Evolutionary conservation across 2,113 vertebrate species (phyloP), one percentile per base, ranked within the genome.

Genomic region (Eidolon helvum): DNA sequence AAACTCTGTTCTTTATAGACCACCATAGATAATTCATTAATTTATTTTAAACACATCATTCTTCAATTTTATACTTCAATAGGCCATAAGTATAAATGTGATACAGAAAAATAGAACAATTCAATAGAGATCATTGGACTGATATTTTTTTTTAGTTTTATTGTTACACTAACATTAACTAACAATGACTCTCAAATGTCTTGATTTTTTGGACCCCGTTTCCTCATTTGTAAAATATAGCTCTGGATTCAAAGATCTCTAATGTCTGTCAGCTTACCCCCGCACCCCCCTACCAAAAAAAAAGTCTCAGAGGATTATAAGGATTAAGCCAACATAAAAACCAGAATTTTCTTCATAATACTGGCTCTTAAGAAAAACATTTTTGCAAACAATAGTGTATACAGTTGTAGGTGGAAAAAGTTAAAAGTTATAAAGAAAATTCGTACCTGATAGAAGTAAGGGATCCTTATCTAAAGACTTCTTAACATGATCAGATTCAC

Each of bases 401-500:
- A 72, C 0, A 71, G 21, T 1, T 40, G 19, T 12, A 7, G 12
- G 35, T 19, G 28, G 19, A 63, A 94, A 66, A 61, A 10, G 28
- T 53, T 69, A 63, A 69, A 87, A 75, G 77, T 77, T 45, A 75
- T 40, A n/a, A 55, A 96, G 92, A 53, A 72, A 94, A 90, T 89
- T 98, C 97, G 48, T 97, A 99, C 99, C 99, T 98, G 99, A 99
- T 91, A 99, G 98, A 95, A 99, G 99, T 99, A 99, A 99, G 84
- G 99, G 99, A 98, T 99, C 99, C 98, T 99, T 99, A 97, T 99
- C 99, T 97, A 98, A 97, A 26, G 98, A 99, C 97, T 99, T 99
- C 98, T 99, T 99, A 98, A 99, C 99, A 92, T 99, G 99, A 98
- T 99, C 99, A 68, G 99, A 99, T 99, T 99, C 99, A 94, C 99